Base-by-base conservation (phyloP, 2,113 vertebrate genomes). In the Leucopternis melanops region DNA sequence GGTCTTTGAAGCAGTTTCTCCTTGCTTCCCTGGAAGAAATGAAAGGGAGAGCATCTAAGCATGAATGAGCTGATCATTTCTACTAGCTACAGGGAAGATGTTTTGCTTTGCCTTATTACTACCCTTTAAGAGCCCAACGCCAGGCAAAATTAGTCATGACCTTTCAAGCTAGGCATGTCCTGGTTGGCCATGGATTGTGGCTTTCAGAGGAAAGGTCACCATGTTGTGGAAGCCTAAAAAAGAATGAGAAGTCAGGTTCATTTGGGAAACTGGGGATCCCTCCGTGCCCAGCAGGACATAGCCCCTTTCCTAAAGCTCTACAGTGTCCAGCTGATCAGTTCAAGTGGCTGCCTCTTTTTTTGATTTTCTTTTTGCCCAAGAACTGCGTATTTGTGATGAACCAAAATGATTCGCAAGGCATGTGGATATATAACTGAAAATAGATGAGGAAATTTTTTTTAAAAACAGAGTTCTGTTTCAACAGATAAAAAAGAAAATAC, bases 21-120 rank as follows among this genome's bases (percentile, higher is more conserved):
- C 98, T 98, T 97, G 98, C 98, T 97, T 97, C 97, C 98, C 98
- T 98, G 96, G 97, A 98, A 98, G 95, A 98, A 98, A 98, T 97
- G 98, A 98, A 98, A 98, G 96, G 97, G 98, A 97, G 88, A 98
- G 92, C 59, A 93, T 94, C 98, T 98, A 98, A 98, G 98, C 95
- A 98, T n/a, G 69, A 97, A 97, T 95, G 93, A 97, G 94, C 88
- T 89, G 94, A 96, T 63, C 26, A 88, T 95, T 97, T 82, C 40
- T 92, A 79, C 70, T 92, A 96, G 81, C 88, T 88, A 63, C 8
- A 88, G 96, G 96, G 92, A 93, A 80, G 50, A 95, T 71, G 71
- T 86, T 95, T 19, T 84, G 85, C 45, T 95, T 71, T 90, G 85
- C 90, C 85, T 94, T 59, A 77, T 69, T 73, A 81, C 89, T 92